A percentile compares a stretch with the other conserved stretches of the same genome.
These are phyloP conservation scores for Scleropages formosus DNA, from an alignment of 2,797 vertebrate genomes.

Conservation along the genomic window DNA sequence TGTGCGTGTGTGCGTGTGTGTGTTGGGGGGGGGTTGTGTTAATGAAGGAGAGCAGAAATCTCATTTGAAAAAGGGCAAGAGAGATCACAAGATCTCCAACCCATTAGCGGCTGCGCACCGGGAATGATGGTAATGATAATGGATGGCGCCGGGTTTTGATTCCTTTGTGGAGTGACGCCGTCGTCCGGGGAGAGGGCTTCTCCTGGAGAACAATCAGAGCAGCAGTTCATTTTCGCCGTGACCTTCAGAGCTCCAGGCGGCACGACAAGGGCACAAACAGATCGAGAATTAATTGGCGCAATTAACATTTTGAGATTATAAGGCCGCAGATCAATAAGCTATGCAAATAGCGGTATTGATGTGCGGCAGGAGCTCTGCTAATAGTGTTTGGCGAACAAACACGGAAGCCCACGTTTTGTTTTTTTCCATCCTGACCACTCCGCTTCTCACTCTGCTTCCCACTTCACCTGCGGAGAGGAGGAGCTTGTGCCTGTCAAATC, in stretches of 20 bases:
- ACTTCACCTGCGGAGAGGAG: slow-evolving; percentile 62
- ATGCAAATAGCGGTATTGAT: slow-evolving; percentile 90
- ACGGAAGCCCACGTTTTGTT: slow-evolving; percentile 61
- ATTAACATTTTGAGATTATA: slow-evolving; percentile 98
- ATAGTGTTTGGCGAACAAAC: slow-evolving; percentile 75
- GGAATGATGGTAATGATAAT: slow-evolving; percentile 77
- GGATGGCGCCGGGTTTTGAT: slow-evolving; percentile 62
- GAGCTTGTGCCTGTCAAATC: not conserved
- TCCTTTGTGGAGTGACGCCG: slow-evolving; percentile 61
- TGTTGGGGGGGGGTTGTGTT: slow-evolving; percentile 56
- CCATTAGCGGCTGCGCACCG: slow-evolving; percentile 72
- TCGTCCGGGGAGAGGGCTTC: slow-evolving; percentile 71
- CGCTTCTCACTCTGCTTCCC: slow-evolving; percentile 69
- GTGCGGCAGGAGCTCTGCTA: slow-evolving; percentile 76
- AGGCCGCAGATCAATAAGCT: slow-evolving; percentile 89
- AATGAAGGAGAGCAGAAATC: slow-evolving; percentile 73
- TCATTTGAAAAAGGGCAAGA: slow-evolving; percentile 75
- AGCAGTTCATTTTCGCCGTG: slow-evolving; percentile 79
- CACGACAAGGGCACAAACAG: slow-evolving; percentile 83
- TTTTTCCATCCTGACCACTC: too few species aligned
- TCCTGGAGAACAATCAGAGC: slow-evolving; percentile 70
- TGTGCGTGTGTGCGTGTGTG: too few species aligned
- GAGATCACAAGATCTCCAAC: slow-evolving; percentile 78
- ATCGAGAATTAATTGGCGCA: slow-evolving; percentile 98
- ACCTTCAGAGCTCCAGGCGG: slow-evolving; percentile 84